These are phyloP conservation scores for Dipodomys merriami DNA, from an alignment of 2,113 vertebrate species.

Conservation along the genomic window DNA sequence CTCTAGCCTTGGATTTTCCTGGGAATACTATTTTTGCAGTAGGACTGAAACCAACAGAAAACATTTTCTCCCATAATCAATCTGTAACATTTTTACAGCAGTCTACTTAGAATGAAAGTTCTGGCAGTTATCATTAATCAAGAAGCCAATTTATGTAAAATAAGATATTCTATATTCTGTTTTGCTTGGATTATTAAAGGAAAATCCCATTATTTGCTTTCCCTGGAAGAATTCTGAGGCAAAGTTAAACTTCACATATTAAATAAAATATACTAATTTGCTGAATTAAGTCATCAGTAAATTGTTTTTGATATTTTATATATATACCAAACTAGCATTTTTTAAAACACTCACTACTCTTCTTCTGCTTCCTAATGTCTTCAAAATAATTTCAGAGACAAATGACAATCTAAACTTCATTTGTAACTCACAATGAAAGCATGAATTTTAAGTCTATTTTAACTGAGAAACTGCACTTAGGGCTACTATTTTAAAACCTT, in stretches of 20 bases:
- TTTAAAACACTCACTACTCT: not conserved
- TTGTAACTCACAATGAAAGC: not conserved
- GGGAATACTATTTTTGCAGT: not conserved
- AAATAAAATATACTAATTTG: not conserved
- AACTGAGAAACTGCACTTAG: not conserved
- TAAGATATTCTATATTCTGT: not conserved
- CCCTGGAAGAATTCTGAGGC: constrained; percentile 15
- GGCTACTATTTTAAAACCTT: not conserved
- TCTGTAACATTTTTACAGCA: not conserved
- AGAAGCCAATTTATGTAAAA: constrained; percentile 2
- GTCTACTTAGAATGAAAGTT: constrained; percentile 3
- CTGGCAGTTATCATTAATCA: not conserved
- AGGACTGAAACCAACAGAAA: not conserved
- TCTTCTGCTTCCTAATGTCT: not conserved
- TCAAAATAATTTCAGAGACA: not conserved
- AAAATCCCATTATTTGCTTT: constrained; percentile 7
- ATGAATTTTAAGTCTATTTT: constrained; percentile 26
- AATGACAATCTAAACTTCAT: not conserved
- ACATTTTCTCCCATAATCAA: constrained; percentile 8
- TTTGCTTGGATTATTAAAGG: not conserved
- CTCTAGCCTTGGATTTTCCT: not conserved
- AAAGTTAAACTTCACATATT: constrained; percentile 43
- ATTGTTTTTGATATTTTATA: too few species aligned
- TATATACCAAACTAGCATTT: not conserved
- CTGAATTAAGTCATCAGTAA: too few species aligned